Base-by-base conservation (phyloP, 2,113 vertebrate species). In the Ictalurus furcatus region DNA sequence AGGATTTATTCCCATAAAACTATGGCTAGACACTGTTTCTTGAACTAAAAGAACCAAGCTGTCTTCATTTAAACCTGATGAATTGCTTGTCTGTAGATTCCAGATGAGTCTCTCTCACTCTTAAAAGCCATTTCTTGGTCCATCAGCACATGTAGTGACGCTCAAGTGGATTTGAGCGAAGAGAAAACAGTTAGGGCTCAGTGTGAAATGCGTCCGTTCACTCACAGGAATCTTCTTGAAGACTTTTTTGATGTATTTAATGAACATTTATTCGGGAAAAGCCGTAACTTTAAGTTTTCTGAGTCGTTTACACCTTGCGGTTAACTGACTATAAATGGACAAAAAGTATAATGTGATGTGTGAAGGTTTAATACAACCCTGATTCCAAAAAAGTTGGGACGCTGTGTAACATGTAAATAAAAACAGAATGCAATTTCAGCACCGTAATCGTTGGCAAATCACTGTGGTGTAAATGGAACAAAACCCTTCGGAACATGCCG, bases 31-130 rank as follows among this genome's bases (percentile, higher is more conserved):
- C 28, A 14, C 65, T 28, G 25, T 69, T n/a, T 69, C 65, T 30
- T 34, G 21, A 30, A 30, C 14, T 16, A 6, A 69, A 69, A 34
- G 30, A 73, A 19, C 16, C 6, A 6, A 73, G 4, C 30, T 37
- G 2, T 30, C 80, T 82, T 82, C 80, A 86, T 86, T 73, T 71
- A 71, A 85, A 34, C 48, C 37, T 21, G 63, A 87, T 63, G 11
- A 65, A 87, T 52, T 87, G 58, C 58, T 80, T 74, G 48, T 76
- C n/a, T 80, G 59, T 61, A 61, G 59, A 80, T 44, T 23, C 17
- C 40, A 40, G 28, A 37, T 28, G 52, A 86, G 25, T 13, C 17
- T 37, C 69, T 59, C 58, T 37, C 21, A 59, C 7, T 30, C 21
- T 14, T 9, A 13, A 58, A 58, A 40, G 19, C n/a, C 19, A 23